phyloP scores from a whole-genome alignment of 1,140 invertebrate species.

The Solenopsis fugax region DNA sequence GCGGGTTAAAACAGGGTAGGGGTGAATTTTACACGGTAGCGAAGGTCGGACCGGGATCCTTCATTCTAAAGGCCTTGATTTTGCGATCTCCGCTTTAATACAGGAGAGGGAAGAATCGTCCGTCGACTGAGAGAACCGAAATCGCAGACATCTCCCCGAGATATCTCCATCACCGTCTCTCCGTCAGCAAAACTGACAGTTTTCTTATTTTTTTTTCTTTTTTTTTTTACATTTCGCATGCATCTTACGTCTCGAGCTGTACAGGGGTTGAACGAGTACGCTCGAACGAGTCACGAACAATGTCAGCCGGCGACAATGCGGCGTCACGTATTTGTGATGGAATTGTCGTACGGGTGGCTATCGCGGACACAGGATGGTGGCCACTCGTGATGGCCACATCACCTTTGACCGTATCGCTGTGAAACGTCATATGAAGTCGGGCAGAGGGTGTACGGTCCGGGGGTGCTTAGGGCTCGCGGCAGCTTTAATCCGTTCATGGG shows the following conservation, averaged over 20 bases:
- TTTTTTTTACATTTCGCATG: background rate
- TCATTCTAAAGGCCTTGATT: constrained; percentile 4
- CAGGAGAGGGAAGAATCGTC: background rate
- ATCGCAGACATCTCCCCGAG: background rate
- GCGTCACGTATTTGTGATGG: background rate
- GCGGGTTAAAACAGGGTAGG: constrained; percentile 12
- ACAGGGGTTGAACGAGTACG: background rate
- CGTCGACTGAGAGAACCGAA: background rate
- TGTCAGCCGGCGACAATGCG: background rate
- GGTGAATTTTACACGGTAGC: constrained; percentile 14
- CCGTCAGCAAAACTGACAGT: background rate
- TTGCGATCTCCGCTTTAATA: constrained; percentile 20
- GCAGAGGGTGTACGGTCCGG: constrained; percentile 23
- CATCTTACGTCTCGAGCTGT: background rate
- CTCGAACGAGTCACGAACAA: constrained; percentile 7
- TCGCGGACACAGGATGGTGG: constrained; percentile 19
- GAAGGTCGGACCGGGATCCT: constrained; percentile 24
- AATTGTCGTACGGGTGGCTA: background rate
- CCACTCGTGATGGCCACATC: constrained; percentile 23
- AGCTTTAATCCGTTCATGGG: constrained; percentile 72
- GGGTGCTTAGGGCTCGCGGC: constrained; percentile 64
- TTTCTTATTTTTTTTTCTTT: background rate
- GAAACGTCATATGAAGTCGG: constrained; percentile 37
- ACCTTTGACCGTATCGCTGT: constrained; percentile 48
- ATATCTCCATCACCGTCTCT: background rate